These are phyloP conservation scores for Motacilla tschutschensis DNA, from an alignment of 2,113 vertebrate genomes.

Conservation along the genomic window DNA sequence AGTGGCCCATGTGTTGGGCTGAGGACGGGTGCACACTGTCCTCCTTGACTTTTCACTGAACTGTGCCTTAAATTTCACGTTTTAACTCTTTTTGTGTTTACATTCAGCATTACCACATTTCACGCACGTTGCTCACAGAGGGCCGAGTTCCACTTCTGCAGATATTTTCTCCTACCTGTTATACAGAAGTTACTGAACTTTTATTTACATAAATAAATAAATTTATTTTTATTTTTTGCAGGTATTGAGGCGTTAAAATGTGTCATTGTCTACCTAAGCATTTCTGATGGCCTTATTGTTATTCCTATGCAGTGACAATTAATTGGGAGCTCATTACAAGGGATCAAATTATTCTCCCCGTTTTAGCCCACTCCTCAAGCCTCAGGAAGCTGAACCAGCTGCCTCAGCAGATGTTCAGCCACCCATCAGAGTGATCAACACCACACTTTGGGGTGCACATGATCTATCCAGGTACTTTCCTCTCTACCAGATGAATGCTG, in stretches of 20 bases:
- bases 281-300: neutral
- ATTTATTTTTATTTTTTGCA: neutral
- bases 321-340: neutral
- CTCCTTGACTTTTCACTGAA: neutral
- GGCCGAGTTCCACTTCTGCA: neutral
- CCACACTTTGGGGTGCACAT: neutral
- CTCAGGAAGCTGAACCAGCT: neutral
- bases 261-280: neutral
- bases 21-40: neutral
- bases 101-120: neutral
- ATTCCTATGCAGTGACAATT: neutral
- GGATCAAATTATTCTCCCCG: neutral
- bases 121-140: neutral
- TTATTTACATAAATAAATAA: neutral
- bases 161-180: neutral
- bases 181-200: neutral
- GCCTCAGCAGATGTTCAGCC: neutral
- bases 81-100: conserved; percentile 21
- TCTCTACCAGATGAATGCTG: rapidly evolving
- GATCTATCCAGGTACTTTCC: neutral
- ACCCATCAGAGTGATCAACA: neutral
- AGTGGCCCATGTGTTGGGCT: rapidly evolving
- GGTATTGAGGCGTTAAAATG: neutral
- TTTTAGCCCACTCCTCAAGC: neutral
- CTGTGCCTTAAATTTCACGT: conserved; percentile 7